phyloP scores from a whole-genome alignment of 2,888 invertebrate genomes.

The Germaria angustata region DNA sequence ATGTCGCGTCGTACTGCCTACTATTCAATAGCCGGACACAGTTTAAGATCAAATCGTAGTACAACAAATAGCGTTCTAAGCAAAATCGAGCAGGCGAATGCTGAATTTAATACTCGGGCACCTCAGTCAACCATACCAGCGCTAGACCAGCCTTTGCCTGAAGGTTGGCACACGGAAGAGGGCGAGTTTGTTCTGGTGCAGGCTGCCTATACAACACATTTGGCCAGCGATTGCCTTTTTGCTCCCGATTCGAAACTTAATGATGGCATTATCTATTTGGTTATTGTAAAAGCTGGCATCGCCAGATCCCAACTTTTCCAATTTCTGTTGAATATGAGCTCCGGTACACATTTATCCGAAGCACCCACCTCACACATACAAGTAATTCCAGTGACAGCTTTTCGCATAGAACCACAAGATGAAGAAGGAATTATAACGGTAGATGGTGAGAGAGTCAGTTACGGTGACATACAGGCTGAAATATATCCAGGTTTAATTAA shows the following conservation, averaged over 20 bases:
- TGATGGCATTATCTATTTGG: conserved; percentile 95
- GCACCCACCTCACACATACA: conserved; percentile 85
- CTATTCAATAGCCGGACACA: conserved; percentile 89
- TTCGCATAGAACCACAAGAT: conserved; percentile 91
- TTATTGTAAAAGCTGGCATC: conserved; percentile 89
- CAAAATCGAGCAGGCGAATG: conserved; percentile 73
- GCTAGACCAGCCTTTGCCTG: conserved; percentile 87
- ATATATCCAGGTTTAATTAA: conserved; percentile 88
- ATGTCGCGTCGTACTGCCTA: conserved; percentile 89
- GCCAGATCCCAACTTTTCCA: conserved; percentile 88
- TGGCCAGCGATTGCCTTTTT: conserved; percentile 91
- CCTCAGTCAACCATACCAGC: conserved; percentile 71
- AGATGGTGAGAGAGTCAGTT: conserved; percentile 95
- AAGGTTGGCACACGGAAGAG: conserved; percentile 86
- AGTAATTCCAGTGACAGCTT: conserved; percentile 92
- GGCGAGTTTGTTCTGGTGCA: conserved; percentile 90
- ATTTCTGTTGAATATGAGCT: conserved; percentile 89
- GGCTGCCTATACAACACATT: conserved; percentile 92
- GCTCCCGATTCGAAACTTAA: conserved; percentile 92
- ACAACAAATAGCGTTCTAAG: conserved; percentile 67
- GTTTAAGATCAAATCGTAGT: conserved; percentile 81
- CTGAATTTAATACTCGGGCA: conserved; percentile 69
- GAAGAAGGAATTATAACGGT: conserved; percentile 90
- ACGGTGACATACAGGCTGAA: conserved; percentile 93
- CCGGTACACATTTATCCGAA: conserved; percentile 89